Conservation (phyloP, 2,113 vertebrate genomes). For the Pseudorectes ferrugineus region DNA sequence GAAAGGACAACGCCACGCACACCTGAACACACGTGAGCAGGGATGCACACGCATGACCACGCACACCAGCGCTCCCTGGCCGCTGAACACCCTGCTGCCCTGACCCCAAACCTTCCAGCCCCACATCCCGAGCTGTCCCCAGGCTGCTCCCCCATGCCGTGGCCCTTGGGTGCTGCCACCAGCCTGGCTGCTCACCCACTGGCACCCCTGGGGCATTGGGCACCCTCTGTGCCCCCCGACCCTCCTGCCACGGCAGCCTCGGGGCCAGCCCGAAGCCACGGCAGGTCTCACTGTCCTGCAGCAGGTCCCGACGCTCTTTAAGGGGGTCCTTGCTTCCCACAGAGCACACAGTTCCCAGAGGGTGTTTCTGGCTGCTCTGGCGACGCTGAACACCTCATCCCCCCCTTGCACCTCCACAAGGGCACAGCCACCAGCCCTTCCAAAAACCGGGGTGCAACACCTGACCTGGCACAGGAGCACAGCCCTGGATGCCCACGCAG, state of each 20-base stretch:
- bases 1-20: neutral
- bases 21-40: neutral
- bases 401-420: neutral
- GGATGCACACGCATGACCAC: accelerated
- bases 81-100: neutral
- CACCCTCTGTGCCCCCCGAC: neutral
- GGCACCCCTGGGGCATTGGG: accelerated
- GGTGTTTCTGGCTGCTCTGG: neutral
- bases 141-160: accelerated
- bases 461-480: neutral
- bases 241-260: neutral
- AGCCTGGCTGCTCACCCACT: neutral
- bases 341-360: neutral
- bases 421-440: neutral
- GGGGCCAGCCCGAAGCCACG: neutral
- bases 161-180: neutral
- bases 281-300: neutral
- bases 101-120: neutral
- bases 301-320: accelerated
- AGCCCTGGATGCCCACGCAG: neutral
- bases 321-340: neutral
- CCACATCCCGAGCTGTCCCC: accelerated
- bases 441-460: neutral
- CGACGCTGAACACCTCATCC: neutral
- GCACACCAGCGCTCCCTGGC: accelerated